These are phyloP conservation scores for Octonoba sinensis DNA, from an alignment of 2,888 invertebrate species.

Conservation along the genomic window DNA sequence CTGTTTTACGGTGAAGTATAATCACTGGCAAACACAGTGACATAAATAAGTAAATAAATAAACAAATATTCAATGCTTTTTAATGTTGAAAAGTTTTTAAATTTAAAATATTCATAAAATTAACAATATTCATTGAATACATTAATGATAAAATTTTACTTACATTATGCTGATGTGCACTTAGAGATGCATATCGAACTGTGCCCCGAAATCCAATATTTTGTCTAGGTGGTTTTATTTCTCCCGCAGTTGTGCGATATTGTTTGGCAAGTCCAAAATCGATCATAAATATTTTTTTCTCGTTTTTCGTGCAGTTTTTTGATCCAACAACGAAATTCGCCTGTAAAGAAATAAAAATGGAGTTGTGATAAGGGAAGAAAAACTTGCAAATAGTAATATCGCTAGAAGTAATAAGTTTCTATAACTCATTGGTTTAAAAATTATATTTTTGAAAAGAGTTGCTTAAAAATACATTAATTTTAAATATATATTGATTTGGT, in stretches of 20 bases:
- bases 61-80: too few relatives aligned
- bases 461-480: too few relatives aligned
- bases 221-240: slow-evolving; percentile 93
- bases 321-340: slow-evolving; percentile 97
- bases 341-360: slow-evolving; percentile 74
- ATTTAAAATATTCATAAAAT: background rate
- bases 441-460: too few relatives aligned
- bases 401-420: too few relatives aligned
- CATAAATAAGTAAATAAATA: too few relatives aligned
- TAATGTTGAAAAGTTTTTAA: too few relatives aligned
- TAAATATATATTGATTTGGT: too few relatives aligned
- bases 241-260: slow-evolving; percentile 94
- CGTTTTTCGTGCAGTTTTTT: slow-evolving; percentile 83
- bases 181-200: slow-evolving; percentile 98
- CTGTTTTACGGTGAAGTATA: too few relatives aligned
- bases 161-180: slow-evolving; percentile 95
- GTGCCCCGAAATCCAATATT: slow-evolving; percentile 97
- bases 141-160: slow-evolving; percentile 30
- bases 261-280: slow-evolving; percentile 98
- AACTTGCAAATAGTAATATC: too few relatives aligned
- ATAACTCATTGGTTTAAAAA: too few relatives aligned
- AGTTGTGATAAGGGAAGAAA: background rate
- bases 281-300: slow-evolving; percentile 92
- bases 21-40: too few relatives aligned
- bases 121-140: background rate